These are phyloP conservation scores for Tiliacea citrago DNA, from an alignment of 2,888 invertebrate species.

Conservation along the genomic window DNA sequence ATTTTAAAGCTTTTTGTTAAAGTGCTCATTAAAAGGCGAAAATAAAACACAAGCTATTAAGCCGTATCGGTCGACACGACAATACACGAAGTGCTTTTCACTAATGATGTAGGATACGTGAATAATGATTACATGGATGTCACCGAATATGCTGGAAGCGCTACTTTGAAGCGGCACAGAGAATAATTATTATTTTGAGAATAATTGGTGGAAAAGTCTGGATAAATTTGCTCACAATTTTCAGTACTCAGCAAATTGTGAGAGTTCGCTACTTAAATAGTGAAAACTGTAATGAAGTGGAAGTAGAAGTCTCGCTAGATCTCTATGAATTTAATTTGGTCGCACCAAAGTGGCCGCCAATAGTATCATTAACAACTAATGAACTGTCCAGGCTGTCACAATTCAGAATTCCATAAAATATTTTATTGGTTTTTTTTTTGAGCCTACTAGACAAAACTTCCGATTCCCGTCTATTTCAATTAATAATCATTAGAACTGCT, in stretches of 20 bases:
- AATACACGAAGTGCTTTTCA: conserved; percentile 77
- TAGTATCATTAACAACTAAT: conserved; percentile 24
- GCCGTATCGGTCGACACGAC: conserved; percentile 71
- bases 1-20: conserved; percentile 76
- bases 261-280: background rate
- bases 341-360: background rate
- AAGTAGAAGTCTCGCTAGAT: background rate
- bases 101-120: conserved; percentile 76
- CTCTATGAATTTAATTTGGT: background rate
- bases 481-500: background rate
- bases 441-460: too few relatives aligned
- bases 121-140: conserved; percentile 65
- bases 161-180: conserved; percentile 12
- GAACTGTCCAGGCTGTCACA: background rate
- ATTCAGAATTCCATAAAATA: conserved; percentile 13
- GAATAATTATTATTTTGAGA: conserved; percentile 29
- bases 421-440: conserved; percentile 8
- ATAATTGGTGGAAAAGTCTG: background rate
- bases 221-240: background rate
- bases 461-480: too few relatives aligned
- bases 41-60: conserved; percentile 76
- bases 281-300: background rate
- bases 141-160: conserved; percentile 50
- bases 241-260: background rate
- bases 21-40: conserved; percentile 82